These are phyloP conservation scores for Amblyteles armatorius DNA, from an alignment of 2,888 invertebrate species.

Conservation along the genomic window DNA sequence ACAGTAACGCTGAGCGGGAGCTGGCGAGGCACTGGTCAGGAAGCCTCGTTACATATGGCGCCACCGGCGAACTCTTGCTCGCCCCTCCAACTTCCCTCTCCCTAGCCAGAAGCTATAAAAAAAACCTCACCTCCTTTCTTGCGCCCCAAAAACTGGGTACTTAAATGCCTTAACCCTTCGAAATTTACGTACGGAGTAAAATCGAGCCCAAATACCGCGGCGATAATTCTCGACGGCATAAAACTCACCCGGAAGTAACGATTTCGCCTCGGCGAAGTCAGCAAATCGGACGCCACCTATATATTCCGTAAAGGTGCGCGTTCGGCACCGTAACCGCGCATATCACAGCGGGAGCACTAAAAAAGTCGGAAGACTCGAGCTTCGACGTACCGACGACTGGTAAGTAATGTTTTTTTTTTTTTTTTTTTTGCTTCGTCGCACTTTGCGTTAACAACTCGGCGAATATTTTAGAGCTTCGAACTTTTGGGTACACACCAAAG, in stretches of 20 bases:
- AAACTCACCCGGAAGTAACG: slow-evolving; percentile 4
- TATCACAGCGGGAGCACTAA: slow-evolving; percentile 11
- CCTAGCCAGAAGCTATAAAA: not conserved
- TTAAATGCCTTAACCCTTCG: not conserved
- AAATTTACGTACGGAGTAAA: not conserved
- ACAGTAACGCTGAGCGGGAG: too few species aligned
- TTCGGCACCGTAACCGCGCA: not conserved
- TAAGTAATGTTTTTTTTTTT: slow-evolving; percentile 11
- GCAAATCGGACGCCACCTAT: slow-evolving; percentile 33
- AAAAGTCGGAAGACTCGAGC: slow-evolving; percentile 6
- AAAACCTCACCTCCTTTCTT: not conserved
- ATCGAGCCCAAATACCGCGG: not conserved
- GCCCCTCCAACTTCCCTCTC: not conserved
- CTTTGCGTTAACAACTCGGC: not conserved
- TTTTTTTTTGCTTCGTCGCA: not conserved
- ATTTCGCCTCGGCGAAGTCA: slow-evolving; percentile 5
- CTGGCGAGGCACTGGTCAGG: too few species aligned
- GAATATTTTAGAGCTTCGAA: slow-evolving; percentile 10
- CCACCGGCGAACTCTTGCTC: too few species aligned
- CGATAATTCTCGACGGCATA: not conserved
- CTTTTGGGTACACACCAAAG: not conserved
- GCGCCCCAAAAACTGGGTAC: not conserved
- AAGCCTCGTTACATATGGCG: too few species aligned
- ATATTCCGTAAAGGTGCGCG: not conserved
- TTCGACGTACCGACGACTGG: slow-evolving; percentile 25